phyloP scores from a whole-genome alignment of 2,888 invertebrate species.

The Tryphoninae sp. region DNA sequence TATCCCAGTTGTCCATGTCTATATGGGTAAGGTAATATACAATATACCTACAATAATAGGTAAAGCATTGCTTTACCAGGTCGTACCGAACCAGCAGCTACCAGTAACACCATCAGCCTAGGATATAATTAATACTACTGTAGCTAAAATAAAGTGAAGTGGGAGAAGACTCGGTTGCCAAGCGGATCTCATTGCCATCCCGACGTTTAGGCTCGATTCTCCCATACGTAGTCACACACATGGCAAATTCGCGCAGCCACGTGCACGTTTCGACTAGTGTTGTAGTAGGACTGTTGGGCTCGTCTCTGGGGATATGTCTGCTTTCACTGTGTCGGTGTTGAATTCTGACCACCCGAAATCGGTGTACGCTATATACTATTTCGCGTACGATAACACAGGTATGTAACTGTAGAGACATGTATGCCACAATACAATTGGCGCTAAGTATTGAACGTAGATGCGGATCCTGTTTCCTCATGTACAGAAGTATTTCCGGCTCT shows the following conservation, averaged over 20 bases:
- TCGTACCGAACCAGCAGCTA: conserved; percentile 37
- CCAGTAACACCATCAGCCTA: conserved; percentile 47
- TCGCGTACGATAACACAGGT: conserved; percentile 22
- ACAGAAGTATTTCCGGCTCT: not conserved
- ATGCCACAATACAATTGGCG: conserved; percentile 52
- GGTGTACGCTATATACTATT: conserved; percentile 36
- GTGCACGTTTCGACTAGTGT: conserved; percentile 21
- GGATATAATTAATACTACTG: conserved; percentile 66
- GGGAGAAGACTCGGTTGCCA: conserved; percentile 67
- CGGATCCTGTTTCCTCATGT: not conserved
- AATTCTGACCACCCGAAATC: conserved; percentile 27
- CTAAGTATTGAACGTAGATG: conserved; percentile 20
- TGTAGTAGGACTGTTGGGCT: conserved; percentile 42
- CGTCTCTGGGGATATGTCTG: conserved; percentile 41
- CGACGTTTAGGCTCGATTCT: conserved; percentile 63
- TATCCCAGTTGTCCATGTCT: not conserved
- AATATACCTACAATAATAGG: conserved; percentile 14
- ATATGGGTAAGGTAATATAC: conserved; percentile 29
- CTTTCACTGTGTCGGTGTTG: conserved; percentile 40
- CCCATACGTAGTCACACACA: conserved; percentile 1
- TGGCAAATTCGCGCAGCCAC: not conserved
- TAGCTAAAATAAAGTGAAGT: conserved; percentile 67
- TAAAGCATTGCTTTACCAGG: conserved; percentile 52
- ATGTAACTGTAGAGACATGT: conserved; percentile 12
- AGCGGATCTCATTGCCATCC: conserved; percentile 66